These are phyloP conservation scores for Xenopus borealis DNA, from an alignment of 2,113 vertebrate genomes.

Conservation along the genomic window DNA sequence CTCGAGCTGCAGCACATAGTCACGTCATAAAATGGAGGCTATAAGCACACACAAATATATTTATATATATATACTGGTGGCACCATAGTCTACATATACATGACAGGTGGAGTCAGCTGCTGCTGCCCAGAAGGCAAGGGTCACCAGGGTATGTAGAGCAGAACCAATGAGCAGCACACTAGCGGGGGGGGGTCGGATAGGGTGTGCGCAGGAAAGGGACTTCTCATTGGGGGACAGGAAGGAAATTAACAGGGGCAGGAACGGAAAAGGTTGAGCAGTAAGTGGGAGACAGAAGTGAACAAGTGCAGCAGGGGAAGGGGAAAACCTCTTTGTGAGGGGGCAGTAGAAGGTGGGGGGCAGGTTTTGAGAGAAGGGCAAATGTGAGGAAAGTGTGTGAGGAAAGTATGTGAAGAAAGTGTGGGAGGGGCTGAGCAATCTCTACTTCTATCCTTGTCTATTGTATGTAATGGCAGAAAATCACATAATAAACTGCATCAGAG, in stretches of 20 bases:
- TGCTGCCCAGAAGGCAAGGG: too few species aligned
- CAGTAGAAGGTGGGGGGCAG: conserved; percentile 18
- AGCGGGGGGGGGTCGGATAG: background rate
- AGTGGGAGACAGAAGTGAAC: conserved; percentile 13
- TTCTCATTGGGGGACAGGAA: conserved; percentile 14
- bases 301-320: background rate
- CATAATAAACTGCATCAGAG: too few species aligned
- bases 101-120: too few species aligned
- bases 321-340: background rate
- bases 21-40: background rate
- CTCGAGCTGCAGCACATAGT: too few species aligned
- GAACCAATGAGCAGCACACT: background rate
- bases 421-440: too few species aligned
- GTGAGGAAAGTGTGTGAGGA: too few species aligned
- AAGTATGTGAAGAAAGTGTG: too few species aligned
- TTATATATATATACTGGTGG: too few species aligned
- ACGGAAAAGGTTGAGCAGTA: conserved; percentile 18
- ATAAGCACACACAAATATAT: background rate
- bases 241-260: conserved; percentile 27
- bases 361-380: background rate
- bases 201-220: conserved; percentile 10
- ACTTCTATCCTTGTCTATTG: too few species aligned
- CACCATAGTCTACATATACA: too few species aligned
- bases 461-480: too few species aligned
- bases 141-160: background rate